Conservation (phyloP, 1,140 invertebrate genomes). For the Drosophila santomea region DNA sequence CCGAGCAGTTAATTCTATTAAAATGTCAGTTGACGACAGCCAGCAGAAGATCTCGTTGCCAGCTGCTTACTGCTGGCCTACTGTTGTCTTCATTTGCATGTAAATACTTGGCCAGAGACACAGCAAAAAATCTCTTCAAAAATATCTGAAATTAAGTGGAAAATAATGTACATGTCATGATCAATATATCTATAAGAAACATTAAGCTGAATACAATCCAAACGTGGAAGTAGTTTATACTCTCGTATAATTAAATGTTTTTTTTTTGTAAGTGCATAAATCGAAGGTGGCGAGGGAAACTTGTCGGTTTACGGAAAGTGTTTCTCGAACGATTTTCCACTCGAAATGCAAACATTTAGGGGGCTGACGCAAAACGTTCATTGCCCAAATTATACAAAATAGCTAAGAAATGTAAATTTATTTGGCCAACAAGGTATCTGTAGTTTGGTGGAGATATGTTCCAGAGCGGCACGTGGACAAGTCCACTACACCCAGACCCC, state of each 20-base stretch:
- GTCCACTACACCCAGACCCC: too few relatives aligned
- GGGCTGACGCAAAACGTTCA: slow-evolving; percentile 31
- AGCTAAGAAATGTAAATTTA: slow-evolving; percentile 73
- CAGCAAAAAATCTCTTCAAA: not conserved
- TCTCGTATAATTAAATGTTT: too few relatives aligned
- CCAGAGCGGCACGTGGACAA: slow-evolving; percentile 36
- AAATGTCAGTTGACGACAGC: slow-evolving; percentile 54
- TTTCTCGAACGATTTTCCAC: slow-evolving; percentile 23
- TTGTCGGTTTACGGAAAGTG: slow-evolving; percentile 14
- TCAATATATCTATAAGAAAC: too few relatives aligned
- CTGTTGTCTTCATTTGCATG: slow-evolving; percentile 68
- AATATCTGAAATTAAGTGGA: not conserved
- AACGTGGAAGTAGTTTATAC: too few relatives aligned
- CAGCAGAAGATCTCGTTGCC: slow-evolving; percentile 23
- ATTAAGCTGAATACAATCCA: not conserved
- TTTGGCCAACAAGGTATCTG: slow-evolving; percentile 54
- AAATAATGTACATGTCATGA: too few relatives aligned
- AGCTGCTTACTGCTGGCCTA: slow-evolving; percentile 31
- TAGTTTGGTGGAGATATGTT: slow-evolving; percentile 45
- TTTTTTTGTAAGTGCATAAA: not conserved
- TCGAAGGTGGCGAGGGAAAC: not conserved
- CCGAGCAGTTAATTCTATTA: slow-evolving; percentile 72
- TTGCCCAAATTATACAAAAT: slow-evolving; percentile 49
- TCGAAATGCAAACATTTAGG: slow-evolving; percentile 13
- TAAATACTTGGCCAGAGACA: slow-evolving; percentile 37